Evolutionary conservation across 2,113 vertebrate species (phyloP).

Genomic region (Channa argus): DNA sequence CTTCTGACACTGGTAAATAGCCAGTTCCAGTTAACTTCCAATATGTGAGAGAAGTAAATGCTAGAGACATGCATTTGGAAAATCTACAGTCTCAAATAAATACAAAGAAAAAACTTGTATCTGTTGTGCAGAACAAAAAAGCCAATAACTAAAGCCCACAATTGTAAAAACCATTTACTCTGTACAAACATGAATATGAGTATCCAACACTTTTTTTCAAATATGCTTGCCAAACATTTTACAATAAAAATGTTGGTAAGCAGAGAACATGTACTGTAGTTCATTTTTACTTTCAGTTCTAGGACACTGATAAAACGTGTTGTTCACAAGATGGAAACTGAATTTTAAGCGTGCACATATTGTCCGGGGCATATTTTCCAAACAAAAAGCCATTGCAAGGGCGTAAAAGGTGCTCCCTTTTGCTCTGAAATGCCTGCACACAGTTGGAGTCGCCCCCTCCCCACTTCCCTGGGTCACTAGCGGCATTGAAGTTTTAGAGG

Average conservation of each 20-base stretch:
- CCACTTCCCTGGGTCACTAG: constrained; percentile 63
- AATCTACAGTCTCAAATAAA: neutral
- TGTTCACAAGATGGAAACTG: constrained; percentile 10
- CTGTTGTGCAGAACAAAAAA: no score
- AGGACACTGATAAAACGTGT: neutral
- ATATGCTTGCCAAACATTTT: neutral
- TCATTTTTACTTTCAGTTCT: neutral
- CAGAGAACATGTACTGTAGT: neutral
- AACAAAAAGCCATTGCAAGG: constrained; percentile 54
- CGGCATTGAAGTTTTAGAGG: constrained; percentile 95
- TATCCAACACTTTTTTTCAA: no score
- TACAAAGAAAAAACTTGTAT: no score
- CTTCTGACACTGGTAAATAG: neutral
- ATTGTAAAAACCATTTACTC: no score
- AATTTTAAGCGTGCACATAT: constrained; percentile 42
- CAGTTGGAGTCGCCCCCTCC: constrained; percentile 64
- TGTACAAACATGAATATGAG: no score
- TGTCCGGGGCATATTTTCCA: constrained; percentile 44
- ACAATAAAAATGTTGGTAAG: neutral
- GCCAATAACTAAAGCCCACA: no score
- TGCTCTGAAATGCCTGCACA: constrained; percentile 62
- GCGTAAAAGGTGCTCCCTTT: constrained; percentile 55
- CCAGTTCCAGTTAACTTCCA: neutral
- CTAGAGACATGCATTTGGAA: neutral
- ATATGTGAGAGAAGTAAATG: neutral